Evolutionary conservation across 2,888 invertebrate species (phyloP).

Genomic region (Amphiduros pacificus): DNA sequence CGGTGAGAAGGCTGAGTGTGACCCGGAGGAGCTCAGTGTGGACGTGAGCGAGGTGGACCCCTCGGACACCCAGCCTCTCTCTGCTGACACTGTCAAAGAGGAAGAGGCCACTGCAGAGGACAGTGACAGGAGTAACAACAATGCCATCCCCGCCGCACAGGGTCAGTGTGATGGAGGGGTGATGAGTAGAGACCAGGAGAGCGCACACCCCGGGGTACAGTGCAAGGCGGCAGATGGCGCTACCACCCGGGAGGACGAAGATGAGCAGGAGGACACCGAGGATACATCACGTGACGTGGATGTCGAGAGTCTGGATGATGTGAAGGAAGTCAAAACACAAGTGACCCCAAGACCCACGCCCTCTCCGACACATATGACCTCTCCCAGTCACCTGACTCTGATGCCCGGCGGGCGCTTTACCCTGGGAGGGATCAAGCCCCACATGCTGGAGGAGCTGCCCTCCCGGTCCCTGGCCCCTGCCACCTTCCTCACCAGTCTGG

Average conservation of each 20-base stretch:
- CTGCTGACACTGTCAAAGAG: slow-evolving; percentile 5
- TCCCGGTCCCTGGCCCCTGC: too few relatives aligned
- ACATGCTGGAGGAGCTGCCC: slow-evolving; percentile 12
- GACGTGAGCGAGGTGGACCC: not conserved
- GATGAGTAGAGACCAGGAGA: not conserved
- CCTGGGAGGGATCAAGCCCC: slow-evolving; percentile 8
- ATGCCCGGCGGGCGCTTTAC: slow-evolving; percentile 2
- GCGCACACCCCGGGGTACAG: too few relatives aligned
- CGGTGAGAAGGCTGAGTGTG: not conserved
- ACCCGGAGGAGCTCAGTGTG: not conserved
- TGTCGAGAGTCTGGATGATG: not conserved
- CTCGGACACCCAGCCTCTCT: not conserved
- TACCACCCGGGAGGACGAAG: not conserved
- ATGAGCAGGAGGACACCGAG: not conserved
- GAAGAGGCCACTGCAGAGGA: not conserved
- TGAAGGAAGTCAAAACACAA: not conserved
- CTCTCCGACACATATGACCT: not conserved
- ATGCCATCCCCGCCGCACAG: too few relatives aligned
- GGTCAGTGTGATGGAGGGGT: not conserved
- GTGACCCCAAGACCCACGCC: not conserved
- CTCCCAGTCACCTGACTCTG: not conserved
- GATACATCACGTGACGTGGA: slow-evolving; percentile 1
- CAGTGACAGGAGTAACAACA: too few relatives aligned
- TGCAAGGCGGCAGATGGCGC: too few relatives aligned
- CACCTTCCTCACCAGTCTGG: slow-evolving; percentile 5